phyloP scores from a whole-genome alignment of 2,797 vertebrate genomes.

The Acridotheres tristis region DNA sequence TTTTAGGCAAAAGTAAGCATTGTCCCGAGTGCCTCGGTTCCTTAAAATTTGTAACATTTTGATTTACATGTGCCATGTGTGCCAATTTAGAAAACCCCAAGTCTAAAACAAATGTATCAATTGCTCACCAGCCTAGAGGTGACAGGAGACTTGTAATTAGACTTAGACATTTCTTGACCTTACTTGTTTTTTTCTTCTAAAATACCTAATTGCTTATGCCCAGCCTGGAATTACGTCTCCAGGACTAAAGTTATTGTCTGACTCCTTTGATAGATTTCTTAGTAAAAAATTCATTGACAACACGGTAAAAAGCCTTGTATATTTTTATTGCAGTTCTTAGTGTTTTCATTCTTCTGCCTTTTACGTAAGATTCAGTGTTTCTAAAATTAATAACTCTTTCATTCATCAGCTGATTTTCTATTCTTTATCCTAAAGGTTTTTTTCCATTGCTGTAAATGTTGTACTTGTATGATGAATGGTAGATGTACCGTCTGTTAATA shows the following conservation, averaged over 20 bases:
- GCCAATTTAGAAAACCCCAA: neutral
- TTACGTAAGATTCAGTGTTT: neutral
- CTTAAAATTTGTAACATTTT: neutral
- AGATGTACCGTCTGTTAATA: neutral
- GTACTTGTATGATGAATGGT: conserved; percentile 10
- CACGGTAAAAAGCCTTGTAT: neutral
- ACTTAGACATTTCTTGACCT: neutral
- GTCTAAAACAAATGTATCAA: neutral
- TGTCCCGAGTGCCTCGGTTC: neutral
- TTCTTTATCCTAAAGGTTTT: neutral
- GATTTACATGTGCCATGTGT: neutral
- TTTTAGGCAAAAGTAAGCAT: neutral
- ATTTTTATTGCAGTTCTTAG: neutral
- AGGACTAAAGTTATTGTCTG: neutral
- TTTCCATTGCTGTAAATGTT: neutral
- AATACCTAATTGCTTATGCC: fast-evolving
- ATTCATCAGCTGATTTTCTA: neutral
- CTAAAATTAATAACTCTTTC: neutral
- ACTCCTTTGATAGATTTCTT: neutral
- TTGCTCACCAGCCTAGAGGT: neutral
- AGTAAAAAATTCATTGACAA: neutral
- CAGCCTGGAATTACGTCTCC: neutral
- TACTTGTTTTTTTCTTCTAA: neutral
- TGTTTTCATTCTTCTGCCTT: neutral
- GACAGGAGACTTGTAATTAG: neutral